Percentiles rank a stretch among this genome's conserved stretches.
Conservation (phyloP, 2,797 vertebrate species). For the Pteropus rufus region DNA sequence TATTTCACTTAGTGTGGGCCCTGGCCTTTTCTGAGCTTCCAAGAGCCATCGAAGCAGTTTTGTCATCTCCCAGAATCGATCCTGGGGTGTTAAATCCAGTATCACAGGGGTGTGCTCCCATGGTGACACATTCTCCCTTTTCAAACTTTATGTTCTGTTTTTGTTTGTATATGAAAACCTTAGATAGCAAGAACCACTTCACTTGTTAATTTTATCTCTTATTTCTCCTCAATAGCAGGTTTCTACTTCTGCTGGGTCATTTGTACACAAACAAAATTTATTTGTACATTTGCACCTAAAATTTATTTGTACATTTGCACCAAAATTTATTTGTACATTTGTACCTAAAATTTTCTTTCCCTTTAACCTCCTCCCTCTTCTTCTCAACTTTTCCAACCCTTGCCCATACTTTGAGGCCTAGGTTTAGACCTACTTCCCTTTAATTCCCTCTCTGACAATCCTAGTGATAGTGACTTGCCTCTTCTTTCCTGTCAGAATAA, state of each 20-base stretch:
- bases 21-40: not conserved
- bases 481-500: not conserved
- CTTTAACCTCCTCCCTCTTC: not conserved
- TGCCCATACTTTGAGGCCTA: not conserved
- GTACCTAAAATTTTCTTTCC: not conserved
- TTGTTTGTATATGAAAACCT: not conserved
- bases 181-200: not conserved
- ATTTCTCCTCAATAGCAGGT: not conserved
- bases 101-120: not conserved
- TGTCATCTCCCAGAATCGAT: not conserved
- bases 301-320: not conserved
- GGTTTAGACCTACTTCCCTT: not conserved
- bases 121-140: not conserved
- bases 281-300: not conserved
- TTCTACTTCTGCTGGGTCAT: not conserved
- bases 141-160: not conserved
- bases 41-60: not conserved
- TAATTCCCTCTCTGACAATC: not conserved
- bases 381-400: not conserved
- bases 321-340: not conserved
- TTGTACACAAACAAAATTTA: not conserved
- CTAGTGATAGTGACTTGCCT: not conserved
- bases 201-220: not conserved
- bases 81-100: not conserved
- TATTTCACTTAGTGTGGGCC: not conserved